These are phyloP conservation scores for Percina caprodes DNA, from an alignment of 2,113 vertebrate genomes.

Conservation along the genomic window DNA sequence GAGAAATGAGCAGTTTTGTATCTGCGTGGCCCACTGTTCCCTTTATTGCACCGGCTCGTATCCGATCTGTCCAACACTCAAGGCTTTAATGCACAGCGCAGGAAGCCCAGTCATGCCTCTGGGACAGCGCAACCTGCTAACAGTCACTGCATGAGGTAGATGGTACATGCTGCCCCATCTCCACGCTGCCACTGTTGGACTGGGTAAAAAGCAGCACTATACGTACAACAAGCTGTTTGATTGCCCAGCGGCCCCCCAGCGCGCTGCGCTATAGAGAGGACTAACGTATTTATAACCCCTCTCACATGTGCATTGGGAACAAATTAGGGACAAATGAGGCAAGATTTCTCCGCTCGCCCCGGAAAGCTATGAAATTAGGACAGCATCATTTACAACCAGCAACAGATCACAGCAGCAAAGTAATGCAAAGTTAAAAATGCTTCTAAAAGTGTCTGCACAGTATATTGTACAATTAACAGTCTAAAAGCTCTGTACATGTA, in stretches of 20 bases:
- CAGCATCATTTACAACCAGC: slow-evolving; percentile 63
- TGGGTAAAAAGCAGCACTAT: slow-evolving; percentile 37
- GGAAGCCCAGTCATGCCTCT: slow-evolving; percentile 29
- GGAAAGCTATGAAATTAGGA: slow-evolving; percentile 71
- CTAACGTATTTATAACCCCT: slow-evolving; percentile 79
- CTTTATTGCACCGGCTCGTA: slow-evolving; percentile 16
- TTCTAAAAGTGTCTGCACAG: slow-evolving; percentile 39
- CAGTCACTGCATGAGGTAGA: slow-evolving; percentile 52
- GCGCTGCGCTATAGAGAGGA: slow-evolving; percentile 43
- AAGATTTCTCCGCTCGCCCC: slow-evolving; percentile 59
- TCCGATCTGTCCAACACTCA: slow-evolving; percentile 48
- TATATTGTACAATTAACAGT: slow-evolving; percentile 23
- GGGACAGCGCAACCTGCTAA: slow-evolving; percentile 55
- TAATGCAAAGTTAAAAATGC: slow-evolving; percentile 66
- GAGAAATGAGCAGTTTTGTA: slow-evolving; percentile 57
- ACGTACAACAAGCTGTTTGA: slow-evolving; percentile 52
- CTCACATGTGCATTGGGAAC: slow-evolving; percentile 75
- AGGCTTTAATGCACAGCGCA: slow-evolving; percentile 50
- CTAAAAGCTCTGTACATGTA: slow-evolving; percentile 8
- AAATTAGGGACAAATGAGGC: slow-evolving; percentile 76
- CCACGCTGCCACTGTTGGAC: slow-evolving; percentile 25
- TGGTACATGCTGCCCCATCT: slow-evolving; percentile 50
- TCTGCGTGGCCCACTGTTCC: slow-evolving; percentile 41
- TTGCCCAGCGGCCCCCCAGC: slow-evolving; percentile 61
- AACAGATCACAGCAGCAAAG: slow-evolving; percentile 59